Conservation (phyloP, 2,113 vertebrate species). For the Erpornis zantholeuca region DNA sequence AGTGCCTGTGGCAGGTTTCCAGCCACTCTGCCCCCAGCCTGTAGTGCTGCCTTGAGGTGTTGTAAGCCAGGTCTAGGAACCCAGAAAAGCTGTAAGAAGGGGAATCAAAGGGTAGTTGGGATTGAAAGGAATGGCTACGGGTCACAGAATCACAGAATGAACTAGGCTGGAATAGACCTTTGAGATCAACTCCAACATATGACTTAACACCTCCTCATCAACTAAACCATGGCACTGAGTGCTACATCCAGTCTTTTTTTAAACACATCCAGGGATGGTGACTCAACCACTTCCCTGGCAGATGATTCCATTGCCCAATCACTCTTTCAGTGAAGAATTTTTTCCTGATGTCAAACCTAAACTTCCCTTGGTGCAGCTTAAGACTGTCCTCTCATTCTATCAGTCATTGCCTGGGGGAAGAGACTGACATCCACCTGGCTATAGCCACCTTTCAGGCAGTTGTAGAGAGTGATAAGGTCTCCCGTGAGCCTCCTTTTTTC, state of each 20-base stretch:
- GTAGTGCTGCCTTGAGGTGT: background rate
- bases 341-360: background rate
- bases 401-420: background rate
- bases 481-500: background rate
- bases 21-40: background rate
- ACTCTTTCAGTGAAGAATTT: background rate
- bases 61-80: background rate
- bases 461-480: background rate
- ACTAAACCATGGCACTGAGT: background rate
- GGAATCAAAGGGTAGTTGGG: background rate
- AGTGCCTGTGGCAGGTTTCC: background rate
- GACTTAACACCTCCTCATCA: background rate
- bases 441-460: background rate
- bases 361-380: background rate
- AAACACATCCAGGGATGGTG: background rate
- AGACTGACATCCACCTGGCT: background rate
- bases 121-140: background rate
- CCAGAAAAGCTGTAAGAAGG: background rate
- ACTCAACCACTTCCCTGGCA: background rate
- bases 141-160: background rate
- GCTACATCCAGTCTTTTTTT: background rate
- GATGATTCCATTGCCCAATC: background rate
- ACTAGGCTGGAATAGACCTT: background rate
- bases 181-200: background rate
- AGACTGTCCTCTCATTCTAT: background rate